Evolutionary conservation across 2,797 vertebrate genomes (phyloP).

Genomic region (Typhlichthys subterraneus): DNA sequence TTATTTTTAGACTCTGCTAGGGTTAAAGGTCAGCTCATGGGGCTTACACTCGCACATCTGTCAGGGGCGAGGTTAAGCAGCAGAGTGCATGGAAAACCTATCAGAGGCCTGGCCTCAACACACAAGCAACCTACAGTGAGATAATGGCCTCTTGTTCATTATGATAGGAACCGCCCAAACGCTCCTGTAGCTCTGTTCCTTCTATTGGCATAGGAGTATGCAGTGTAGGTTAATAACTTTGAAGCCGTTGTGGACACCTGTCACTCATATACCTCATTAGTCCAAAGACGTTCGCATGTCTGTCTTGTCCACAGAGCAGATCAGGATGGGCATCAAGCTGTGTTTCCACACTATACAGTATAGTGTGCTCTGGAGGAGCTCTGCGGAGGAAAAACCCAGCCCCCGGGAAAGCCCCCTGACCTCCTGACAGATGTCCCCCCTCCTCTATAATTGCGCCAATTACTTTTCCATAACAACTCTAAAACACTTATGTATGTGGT

Average conservation of each 20-base stretch:
- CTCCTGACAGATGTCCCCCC: slow-evolving; percentile 56
- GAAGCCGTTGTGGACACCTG: background rate
- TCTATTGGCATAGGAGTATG: background rate
- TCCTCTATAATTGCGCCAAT: slow-evolving; percentile 59
- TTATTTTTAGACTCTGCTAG: slow-evolving; percentile 57
- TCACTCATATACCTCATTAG: background rate
- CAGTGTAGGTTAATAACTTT: background rate
- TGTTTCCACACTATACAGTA: slow-evolving; percentile 28
- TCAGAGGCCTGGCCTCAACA: slow-evolving; percentile 29
- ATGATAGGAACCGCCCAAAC: background rate
- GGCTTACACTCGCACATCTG: slow-evolving; percentile 36
- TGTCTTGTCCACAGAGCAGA: background rate
- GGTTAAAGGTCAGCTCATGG: slow-evolving; percentile 54
- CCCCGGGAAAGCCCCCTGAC: slow-evolving; percentile 61
- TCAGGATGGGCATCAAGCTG: slow-evolving; percentile 7
- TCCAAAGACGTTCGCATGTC: background rate
- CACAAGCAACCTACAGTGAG: slow-evolving; percentile 5
- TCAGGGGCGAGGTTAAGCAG: slow-evolving; percentile 17
- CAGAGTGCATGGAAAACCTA: slow-evolving; percentile 45
- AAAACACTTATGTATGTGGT: slow-evolving; percentile 65
- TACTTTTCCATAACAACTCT: slow-evolving; percentile 71
- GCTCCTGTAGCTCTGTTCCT: background rate
- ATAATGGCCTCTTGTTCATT: slow-evolving; percentile 15
- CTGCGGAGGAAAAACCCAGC: slow-evolving; percentile 42
- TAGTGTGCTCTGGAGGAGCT: slow-evolving; percentile 14